Evolutionary conservation across 37 sponge, comb jelly and placozoan species (phyloP), one percentile per base, ranked within the genome.

Genomic region (Halisarca cf. caerulea): DNA sequence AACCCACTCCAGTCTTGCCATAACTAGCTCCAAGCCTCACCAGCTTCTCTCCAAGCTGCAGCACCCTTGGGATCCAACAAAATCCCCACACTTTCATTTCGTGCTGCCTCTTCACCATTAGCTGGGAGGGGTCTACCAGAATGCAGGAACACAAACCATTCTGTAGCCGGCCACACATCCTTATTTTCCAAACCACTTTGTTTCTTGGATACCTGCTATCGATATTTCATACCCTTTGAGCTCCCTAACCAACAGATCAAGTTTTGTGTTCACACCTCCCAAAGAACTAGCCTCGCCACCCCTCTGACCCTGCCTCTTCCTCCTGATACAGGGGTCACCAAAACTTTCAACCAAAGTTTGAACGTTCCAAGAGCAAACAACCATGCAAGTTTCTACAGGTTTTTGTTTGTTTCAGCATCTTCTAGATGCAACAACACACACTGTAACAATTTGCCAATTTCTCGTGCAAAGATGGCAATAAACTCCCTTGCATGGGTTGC

Each of bases 221-320:
- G 59, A 23, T 57, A 80, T 25, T 2, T 59, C 2, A 47, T 43
- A 84, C 33, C 74, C 23, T n/a, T 7, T 72, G 2, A 87, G 60
- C 47, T 87, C 87, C 25, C 54, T 37, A 3, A 87, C 82, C 58
- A 87, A 71, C 35, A 87, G 59, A 43, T 69, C 82, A 14, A 79
- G 30, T 58, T 87, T 87, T 11, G 74, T n/a, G 9, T 81, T 82
- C 35, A 80, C 82, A 17, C 17, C 17, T 21, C 17, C 59, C 17
- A n/a, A n/a, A n/a, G n/a, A n/a, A n/a, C n/a, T n/a, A n/a, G n/a
- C n/a, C n/a, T n/a, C n/a, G n/a, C n/a, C n/a, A n/a, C n/a, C n/a
- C n/a, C n/a, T n/a, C n/a, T n/a, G n/a, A n/a, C n/a, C n/a, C n/a
- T n/a, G n/a, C n/a, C n/a, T n/a, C n/a, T n/a, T n/a, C n/a, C n/a